phyloP scores from a whole-genome alignment of 2,888 invertebrate species.

The Chalcosyrphus nemorum region DNA sequence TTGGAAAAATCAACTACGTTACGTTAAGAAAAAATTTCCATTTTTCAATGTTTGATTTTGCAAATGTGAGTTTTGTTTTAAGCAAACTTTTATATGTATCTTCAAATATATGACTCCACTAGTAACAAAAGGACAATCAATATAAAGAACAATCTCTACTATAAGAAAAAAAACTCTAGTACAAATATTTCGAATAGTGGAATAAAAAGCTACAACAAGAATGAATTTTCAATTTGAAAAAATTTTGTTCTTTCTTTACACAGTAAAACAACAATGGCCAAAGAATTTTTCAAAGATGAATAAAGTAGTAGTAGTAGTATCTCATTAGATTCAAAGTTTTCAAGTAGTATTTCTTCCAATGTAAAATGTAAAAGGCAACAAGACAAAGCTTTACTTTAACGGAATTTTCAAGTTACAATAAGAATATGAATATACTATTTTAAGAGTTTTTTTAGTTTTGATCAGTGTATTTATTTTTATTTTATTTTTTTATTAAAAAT shows the following conservation, averaged over 20 bases:
- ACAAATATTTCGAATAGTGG: slow-evolving; percentile 66
- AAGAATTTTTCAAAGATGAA: slow-evolving; percentile 71
- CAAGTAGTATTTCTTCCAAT: slow-evolving; percentile 57
- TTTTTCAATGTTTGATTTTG: slow-evolving; percentile 47
- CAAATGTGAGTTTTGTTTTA: slow-evolving; percentile 44
- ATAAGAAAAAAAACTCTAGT: slow-evolving; percentile 55
- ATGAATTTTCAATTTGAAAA: slow-evolving; percentile 64
- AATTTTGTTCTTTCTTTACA: slow-evolving; percentile 62
- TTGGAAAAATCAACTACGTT: slow-evolving; percentile 68
- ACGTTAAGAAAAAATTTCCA: slow-evolving; percentile 66
- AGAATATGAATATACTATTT: slow-evolving; percentile 46
- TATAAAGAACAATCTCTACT: slow-evolving; percentile 62
- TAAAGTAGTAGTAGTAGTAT: too few species aligned
- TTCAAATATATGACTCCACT: slow-evolving; percentile 63
- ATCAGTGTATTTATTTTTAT: slow-evolving; percentile 68
- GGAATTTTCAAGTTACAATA: slow-evolving; percentile 65
- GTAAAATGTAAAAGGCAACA: slow-evolving; percentile 61
- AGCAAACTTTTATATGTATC: slow-evolving; percentile 34
- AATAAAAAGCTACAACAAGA: slow-evolving; percentile 68
- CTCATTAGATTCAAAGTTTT: slow-evolving; percentile 46
- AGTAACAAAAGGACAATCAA: slow-evolving; percentile 68
- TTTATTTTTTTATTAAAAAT: slow-evolving; percentile 44
- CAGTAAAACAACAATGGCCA: slow-evolving; percentile 66
- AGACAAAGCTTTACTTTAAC: slow-evolving; percentile 71
- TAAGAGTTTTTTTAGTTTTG: slow-evolving; percentile 60